These are phyloP conservation scores for Zootermopsis nevadensis DNA, from an alignment of 2,888 invertebrate genomes.

Conservation along the genomic window DNA sequence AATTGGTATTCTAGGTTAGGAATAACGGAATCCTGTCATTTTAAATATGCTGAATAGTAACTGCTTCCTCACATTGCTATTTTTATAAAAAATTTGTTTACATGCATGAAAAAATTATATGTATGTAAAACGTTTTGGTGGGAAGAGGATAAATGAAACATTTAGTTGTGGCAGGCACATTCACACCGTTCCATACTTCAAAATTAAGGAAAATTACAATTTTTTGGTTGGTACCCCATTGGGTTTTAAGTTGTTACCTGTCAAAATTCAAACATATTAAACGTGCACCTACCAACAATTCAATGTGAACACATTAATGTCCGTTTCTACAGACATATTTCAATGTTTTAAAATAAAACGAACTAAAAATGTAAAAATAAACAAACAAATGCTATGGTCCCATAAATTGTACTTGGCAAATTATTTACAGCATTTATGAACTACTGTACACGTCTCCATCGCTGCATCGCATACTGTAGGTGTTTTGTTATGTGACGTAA, in stretches of 20 bases:
- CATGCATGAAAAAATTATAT: too few species aligned
- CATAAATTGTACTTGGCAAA: conserved; percentile 27
- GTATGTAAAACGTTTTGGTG: too few species aligned
- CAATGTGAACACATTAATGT: conserved; percentile 65
- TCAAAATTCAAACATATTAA: neutral
- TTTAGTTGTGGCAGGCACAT: too few species aligned
- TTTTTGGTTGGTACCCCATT: too few species aligned
- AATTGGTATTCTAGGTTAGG: too few species aligned
- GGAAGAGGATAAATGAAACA: too few species aligned
- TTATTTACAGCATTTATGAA: conserved; percentile 35
- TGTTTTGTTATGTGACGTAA: conserved; percentile 24
- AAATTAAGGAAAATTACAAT: too few species aligned
- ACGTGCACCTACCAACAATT: conserved; percentile 71
- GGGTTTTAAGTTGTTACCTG: neutral
- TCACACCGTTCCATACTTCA: too few species aligned
- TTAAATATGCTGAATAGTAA: too few species aligned
- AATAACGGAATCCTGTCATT: too few species aligned
- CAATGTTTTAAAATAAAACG: neutral
- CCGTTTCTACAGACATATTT: conserved; percentile 3
- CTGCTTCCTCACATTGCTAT: too few species aligned
- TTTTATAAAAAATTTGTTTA: too few species aligned
- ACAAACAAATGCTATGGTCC: conserved; percentile 29
- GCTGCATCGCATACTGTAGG: neutral
- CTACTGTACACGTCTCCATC: neutral
- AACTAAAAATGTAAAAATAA: conserved; percentile 12